Evolutionary conservation across 2,797 vertebrate species (phyloP).

Genomic region (Miichthys miiuy): DNA sequence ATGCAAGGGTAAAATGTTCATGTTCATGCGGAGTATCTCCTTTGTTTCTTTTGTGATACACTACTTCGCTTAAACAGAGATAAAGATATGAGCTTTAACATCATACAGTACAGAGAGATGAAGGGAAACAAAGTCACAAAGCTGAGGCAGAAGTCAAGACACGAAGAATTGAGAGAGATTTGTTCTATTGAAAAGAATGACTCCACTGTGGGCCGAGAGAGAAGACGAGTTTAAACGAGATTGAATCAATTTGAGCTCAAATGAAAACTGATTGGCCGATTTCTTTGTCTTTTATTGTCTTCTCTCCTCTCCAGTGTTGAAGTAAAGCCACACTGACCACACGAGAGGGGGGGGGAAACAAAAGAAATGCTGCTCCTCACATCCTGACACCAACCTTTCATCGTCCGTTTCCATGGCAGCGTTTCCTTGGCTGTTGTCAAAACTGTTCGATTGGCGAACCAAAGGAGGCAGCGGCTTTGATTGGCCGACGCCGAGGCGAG

Average conservation of each 20-base stretch:
- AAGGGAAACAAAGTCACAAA: slow-evolving; percentile 37
- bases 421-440: slow-evolving; percentile 45
- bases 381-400: slow-evolving; percentile 69
- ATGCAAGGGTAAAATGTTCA: too few relatives aligned
- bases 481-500: slow-evolving; percentile 41
- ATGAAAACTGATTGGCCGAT: slow-evolving; percentile 51
- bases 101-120: slow-evolving; percentile 26
- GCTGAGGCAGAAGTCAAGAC: slow-evolving; percentile 28
- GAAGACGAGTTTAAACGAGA: slow-evolving; percentile 29
- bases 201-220: slow-evolving; percentile 26
- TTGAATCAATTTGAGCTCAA: slow-evolving; percentile 39
- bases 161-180: slow-evolving; percentile 39
- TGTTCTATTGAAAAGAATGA: slow-evolving; percentile 50
- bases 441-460: slow-evolving; percentile 71
- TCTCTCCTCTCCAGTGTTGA: slow-evolving; percentile 1
- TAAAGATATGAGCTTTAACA: too few relatives aligned
- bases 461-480: slow-evolving; percentile 77
- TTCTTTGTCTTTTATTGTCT: slow-evolving; percentile 30
- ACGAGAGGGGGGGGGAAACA: slow-evolving; percentile 1
- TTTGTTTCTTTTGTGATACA: too few relatives aligned
- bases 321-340: slow-evolving; percentile 34
- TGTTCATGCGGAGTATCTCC: too few relatives aligned
- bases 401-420: slow-evolving; percentile 63
- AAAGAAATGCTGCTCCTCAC: slow-evolving; percentile 23
- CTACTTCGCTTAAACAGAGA: too few relatives aligned